Base-by-base conservation (phyloP, 2,888 invertebrate genomes). In the Alloscopus bannaensis region DNA sequence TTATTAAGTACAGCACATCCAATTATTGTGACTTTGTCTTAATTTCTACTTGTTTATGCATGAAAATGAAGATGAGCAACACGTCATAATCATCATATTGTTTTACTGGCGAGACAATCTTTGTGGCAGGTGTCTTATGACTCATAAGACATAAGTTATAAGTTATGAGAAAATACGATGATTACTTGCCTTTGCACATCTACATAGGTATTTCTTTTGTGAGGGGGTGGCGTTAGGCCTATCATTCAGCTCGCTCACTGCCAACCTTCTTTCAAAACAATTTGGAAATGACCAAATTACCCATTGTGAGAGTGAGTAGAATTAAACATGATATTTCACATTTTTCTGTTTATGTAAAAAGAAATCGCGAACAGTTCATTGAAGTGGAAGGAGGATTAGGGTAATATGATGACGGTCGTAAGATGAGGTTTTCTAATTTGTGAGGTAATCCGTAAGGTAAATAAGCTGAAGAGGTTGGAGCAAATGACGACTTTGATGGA, bases 401-500 rank as follows among this genome's bases (percentile, higher is more conserved):
- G 60, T 50, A 76, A 76, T 68, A 57, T 52, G 24, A 24, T 24
- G 45, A 57, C 24, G 59, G 57, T 31, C 18, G 26, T 31, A 26
- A 16, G 22, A 55, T 24, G 29, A 36, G 26, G 36, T 47, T 36
- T 36, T 36, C 8, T n/a, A n/a, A n/a, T n/a, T n/a, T n/a, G n/a
- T n/a, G n/a, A n/a, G n/a, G n/a, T n/a, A n/a, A n/a, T n/a, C n/a
- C n/a, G n/a, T n/a, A n/a, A n/a, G n/a, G n/a, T n/a, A n/a, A n/a
- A n/a, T n/a, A n/a, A n/a, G n/a, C n/a, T n/a, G n/a, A n/a, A n/a
- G n/a, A n/a, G n/a, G n/a, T n/a, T n/a, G n/a, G n/a, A n/a, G n/a
- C 3, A 20, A 57, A 57, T 18, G 18, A 18, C 4, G 40, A 22
- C n/a, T 18, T 6, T n/a, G 13, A 22, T 3, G 18, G n/a, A 36